Evolutionary conservation across 1,140 invertebrate species (phyloP).

Genomic region (Geopemphigus sp.): DNA sequence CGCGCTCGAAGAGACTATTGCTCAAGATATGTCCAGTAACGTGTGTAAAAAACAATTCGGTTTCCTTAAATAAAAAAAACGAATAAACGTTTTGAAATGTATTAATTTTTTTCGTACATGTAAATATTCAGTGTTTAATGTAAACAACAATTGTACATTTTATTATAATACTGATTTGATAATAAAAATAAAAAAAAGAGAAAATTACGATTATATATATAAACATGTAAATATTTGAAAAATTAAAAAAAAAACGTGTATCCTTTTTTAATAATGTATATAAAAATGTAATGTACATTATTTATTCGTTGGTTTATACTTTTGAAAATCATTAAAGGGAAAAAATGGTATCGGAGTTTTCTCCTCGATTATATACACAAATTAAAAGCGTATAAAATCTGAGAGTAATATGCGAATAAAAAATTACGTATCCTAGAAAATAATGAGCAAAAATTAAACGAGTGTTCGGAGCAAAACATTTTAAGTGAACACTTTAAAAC

Average conservation of each 20-base stretch:
- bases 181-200: slow-evolving; percentile 19
- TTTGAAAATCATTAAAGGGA: too few relatives aligned
- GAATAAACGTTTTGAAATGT: background rate
- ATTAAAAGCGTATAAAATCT: background rate
- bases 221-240: background rate
- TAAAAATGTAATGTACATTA: slow-evolving; percentile 12
- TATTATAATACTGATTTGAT: slow-evolving; percentile 41
- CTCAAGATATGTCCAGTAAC: slow-evolving; percentile 47
- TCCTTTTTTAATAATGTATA: too few relatives aligned
- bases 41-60: slow-evolving; percentile 50
- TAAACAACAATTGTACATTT: slow-evolving; percentile 31
- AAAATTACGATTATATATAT: background rate
- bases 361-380: background rate
- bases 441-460: background rate
- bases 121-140: slow-evolving; percentile 31
- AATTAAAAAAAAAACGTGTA: background rate
- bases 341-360: too few relatives aligned
- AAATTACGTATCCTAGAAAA: too few relatives aligned
- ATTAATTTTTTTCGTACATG: background rate
- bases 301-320: too few relatives aligned
- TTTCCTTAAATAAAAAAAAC: slow-evolving; percentile 50
- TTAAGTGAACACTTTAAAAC: background rate
- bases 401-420: background rate
- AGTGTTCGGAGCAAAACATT: background rate
- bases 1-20: slow-evolving; percentile 46